Base-by-base conservation (phyloP, 2,888 invertebrate genomes). In the Calephelis perditalis region DNA sequence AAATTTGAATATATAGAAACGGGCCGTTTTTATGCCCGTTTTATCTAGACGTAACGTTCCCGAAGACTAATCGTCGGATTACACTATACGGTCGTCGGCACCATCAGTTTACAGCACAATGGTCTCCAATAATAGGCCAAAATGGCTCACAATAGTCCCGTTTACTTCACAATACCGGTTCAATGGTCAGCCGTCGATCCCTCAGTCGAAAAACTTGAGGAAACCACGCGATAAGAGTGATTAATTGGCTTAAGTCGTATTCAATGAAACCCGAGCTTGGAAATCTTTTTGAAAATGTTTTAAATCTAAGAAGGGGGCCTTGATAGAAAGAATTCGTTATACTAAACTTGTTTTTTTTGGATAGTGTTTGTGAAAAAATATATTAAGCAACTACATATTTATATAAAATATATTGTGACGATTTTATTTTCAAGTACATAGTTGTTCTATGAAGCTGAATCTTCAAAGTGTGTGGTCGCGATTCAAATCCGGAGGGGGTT, bases 221-320 rank as follows among this genome's bases (percentile, higher is more conserved):
- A 82, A 82, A 82, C 79, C 77, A 75, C 76, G 84, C 81, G 89
- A 90, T 90, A 90, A 87, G 83, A 79, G 84, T 90, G 89, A 90
- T 90, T 89, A 26, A 90, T 89, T 84, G 89, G 81, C 79, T 82
- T 81, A 85, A 88, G 82, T 78, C 77, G 81, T 81, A 82, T 86
- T 89, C 89, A 89, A 88, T 89, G 86, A 82, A 86, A 82, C 77
- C 74, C 70, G 71, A 66, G 68, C 71, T 73, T 74, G 79, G 73
- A 78, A 76, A 69, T 59, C 58, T 60, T 60, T 64, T 62, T 62
- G 61, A 61, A 62, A 60, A 65, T 58, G 61, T 45, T 58, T 56
- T 26, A 49, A 60, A 46, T 58, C 52, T 54, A 5, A 49, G 49
- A 49, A 49, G 49, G 49, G 49, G 10, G 10, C 49, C 15, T 5